Percentiles rank a stretch among this genome's conserved stretches.
phyloP scores from a whole-genome alignment of 1,140 invertebrate species.

The Papilio polytes region DNA sequence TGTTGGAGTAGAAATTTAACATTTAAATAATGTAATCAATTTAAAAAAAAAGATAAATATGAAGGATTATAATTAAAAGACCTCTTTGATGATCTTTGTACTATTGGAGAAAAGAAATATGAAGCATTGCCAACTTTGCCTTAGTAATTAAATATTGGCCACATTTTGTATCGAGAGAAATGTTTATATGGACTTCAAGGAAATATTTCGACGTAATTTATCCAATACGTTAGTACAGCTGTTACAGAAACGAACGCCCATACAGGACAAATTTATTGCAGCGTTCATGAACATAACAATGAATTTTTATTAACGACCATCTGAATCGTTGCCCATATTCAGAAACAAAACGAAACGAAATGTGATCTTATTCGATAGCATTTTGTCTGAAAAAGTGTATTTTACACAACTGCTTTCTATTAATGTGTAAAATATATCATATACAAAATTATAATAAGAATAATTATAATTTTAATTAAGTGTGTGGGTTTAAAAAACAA shows the following conservation, averaged over 20 bases:
- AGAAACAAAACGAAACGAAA: not conserved
- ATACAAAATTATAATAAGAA: not conserved
- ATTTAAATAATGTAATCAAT: too few species aligned
- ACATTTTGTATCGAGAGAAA: not conserved
- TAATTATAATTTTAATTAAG: too few species aligned
- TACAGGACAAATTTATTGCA: slow-evolving; percentile 8
- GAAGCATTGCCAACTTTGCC: not conserved
- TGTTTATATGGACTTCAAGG: too few species aligned
- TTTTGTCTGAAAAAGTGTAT: not conserved
- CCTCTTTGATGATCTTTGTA: not conserved
- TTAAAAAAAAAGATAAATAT: too few species aligned
- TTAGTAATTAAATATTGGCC: not conserved
- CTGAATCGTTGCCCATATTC: not conserved
- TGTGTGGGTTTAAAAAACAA: too few species aligned
- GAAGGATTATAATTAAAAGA: not conserved
- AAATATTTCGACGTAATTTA: not conserved
- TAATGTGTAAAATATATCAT: not conserved
- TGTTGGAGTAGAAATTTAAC: too few species aligned
- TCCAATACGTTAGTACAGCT: not conserved
- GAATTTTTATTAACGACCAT: slow-evolving; percentile 21
- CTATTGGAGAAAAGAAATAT: not conserved
- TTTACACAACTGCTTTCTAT: not conserved
- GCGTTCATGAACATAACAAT: slow-evolving; percentile 1
- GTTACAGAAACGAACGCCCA: not conserved
- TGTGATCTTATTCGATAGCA: not conserved